phyloP scores from a whole-genome alignment of 2,888 invertebrate species.

The Nephrotoma flavescens region DNA sequence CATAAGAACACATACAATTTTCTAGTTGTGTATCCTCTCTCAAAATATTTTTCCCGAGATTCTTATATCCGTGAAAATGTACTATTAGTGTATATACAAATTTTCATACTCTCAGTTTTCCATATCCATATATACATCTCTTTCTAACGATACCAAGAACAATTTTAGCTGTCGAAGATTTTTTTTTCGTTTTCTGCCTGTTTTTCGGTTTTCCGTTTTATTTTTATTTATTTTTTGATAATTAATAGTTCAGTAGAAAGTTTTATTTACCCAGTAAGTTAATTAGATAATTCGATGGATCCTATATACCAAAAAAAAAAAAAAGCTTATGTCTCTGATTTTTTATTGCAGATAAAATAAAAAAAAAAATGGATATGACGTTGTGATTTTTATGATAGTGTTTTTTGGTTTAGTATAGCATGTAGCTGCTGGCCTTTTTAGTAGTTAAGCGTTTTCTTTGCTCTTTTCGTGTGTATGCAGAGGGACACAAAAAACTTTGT shows the following conservation, averaged over 20 bases:
- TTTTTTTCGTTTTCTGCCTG: background rate
- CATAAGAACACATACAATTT: background rate
- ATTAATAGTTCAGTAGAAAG: background rate
- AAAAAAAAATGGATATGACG: background rate
- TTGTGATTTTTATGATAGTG: background rate
- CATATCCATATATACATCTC: background rate
- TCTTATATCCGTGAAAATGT: background rate
- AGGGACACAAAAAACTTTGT: background rate
- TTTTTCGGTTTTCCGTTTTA: background rate
- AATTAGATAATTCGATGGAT: background rate
- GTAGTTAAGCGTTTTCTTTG: background rate
- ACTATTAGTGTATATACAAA: too few relatives aligned
- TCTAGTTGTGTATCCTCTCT: background rate
- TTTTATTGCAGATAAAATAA: background rate
- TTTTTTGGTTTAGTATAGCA: background rate
- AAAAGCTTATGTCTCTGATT: background rate
- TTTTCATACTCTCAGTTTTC: background rate
- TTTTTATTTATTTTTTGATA: background rate
- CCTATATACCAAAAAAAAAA: background rate
- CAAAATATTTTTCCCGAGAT: background rate
- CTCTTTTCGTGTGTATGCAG: background rate
- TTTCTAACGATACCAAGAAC: background rate
- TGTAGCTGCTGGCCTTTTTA: background rate
- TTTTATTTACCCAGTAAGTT: background rate
- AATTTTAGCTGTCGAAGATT: background rate